Base-by-base conservation (phyloP, 2,113 vertebrate species). In the Coptodon rendalli region DNA sequence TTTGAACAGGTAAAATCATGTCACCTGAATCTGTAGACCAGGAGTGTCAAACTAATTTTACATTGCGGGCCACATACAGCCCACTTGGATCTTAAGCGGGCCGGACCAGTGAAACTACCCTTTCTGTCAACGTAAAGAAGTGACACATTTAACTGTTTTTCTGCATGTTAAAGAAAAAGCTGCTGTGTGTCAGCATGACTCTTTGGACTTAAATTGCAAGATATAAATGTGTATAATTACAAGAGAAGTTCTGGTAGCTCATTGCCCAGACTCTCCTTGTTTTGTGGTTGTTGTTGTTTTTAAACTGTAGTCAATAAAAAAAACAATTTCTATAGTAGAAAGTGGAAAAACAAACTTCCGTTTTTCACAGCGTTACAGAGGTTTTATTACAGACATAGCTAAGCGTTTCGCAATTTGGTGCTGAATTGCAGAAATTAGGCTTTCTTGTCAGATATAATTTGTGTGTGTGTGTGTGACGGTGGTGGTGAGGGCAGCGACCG, bases 21-120 rank as follows among this genome's bases (percentile, higher is more conserved):
- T 34, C 59, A 63, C 59, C 59, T 63, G 5, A 63, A 63, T 63
- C 16, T 63, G 38, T 11, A 63, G 59, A 63, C 29, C 59, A 34
- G 59, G 59, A 61, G 59, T 63, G 59, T 63, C 59, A 63, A 63
- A 63, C 59, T 34, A 10, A 63, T 63, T 63, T 63, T 61, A 61
- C 59, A 11, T 61, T 61, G 57, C 1, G 2, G 9, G 57, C 57
- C 29, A 34, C 16, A 61, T 61, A 34, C 29, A 61, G 29, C 3
- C 27, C 8, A 61, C 57, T 31, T 31, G 27, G 29, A 34, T 61
- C 5, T 3, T 61, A 34, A 61, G 57, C 0, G 0, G 29, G 52
- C 57, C 0, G 9, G 16, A 61, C 57, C 16, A 61, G 57, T 61
- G 57, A 61, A 61, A 34, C 16, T 4, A 9, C 16, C 57, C 29